These are phyloP conservation scores for Temnothorax curvispinosus DNA, from an alignment of 1,140 invertebrate genomes.

Conservation along the genomic window DNA sequence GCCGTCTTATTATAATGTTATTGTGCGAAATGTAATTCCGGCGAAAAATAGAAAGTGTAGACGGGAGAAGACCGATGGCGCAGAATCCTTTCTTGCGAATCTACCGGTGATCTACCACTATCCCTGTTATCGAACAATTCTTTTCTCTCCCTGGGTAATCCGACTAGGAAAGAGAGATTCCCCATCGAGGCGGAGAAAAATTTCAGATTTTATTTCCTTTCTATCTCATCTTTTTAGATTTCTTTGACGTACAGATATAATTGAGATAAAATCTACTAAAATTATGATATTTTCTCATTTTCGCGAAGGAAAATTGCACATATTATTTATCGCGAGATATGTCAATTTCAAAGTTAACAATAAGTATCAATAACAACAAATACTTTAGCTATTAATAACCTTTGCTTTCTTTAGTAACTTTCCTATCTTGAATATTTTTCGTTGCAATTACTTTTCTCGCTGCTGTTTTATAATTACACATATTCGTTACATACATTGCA, in stretches of 20 bases:
- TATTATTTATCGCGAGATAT: neutral
- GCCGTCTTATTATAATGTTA: constrained; percentile 35
- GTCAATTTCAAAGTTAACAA: neutral
- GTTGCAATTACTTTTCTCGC: neutral
- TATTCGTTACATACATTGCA: too few species aligned
- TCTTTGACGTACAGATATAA: neutral
- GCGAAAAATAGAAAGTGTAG: constrained; percentile 2
- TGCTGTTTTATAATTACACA: neutral
- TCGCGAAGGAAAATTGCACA: neutral
- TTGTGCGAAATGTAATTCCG: constrained; percentile 39
- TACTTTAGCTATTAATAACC: neutral
- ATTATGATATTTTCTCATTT: constrained; percentile 11
- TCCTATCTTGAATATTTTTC: neutral
- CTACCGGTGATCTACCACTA: constrained; percentile 50
- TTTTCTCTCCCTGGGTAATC: constrained; percentile 48
- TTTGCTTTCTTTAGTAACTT: neutral
- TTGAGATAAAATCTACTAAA: constrained; percentile 18
- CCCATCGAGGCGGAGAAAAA: constrained; percentile 31
- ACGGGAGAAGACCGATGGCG: constrained; percentile 32
- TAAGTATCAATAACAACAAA: neutral
- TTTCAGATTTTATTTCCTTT: constrained; percentile 49
- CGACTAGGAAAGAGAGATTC: constrained; percentile 39
- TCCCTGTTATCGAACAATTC: constrained; percentile 48
- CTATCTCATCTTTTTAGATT: constrained; percentile 12
- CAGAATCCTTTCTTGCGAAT: constrained; percentile 35